These are phyloP conservation scores for Coleophora flavipennella DNA, from an alignment of 2,888 invertebrate genomes.

Conservation along the genomic window DNA sequence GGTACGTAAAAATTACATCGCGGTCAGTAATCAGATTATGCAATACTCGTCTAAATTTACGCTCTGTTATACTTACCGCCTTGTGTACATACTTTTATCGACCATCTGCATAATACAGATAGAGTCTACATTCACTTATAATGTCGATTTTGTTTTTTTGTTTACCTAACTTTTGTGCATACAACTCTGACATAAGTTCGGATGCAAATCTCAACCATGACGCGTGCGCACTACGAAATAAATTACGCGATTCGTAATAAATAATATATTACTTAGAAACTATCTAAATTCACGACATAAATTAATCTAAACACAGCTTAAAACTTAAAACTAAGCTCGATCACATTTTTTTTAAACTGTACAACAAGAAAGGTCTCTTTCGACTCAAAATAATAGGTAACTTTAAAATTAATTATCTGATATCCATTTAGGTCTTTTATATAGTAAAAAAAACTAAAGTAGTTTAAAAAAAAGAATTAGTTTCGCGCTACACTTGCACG, in stretches of 20 bases:
- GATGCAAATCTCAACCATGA: constrained; percentile 53
- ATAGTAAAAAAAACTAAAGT: not conserved
- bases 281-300: constrained; percentile 13
- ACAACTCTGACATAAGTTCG: constrained; percentile 62
- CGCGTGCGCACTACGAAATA: constrained; percentile 44
- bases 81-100: constrained; percentile 11
- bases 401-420: not conserved
- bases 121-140: constrained; percentile 53
- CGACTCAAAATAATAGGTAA: constrained; percentile 4
- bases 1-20: too few species aligned
- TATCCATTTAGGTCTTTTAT: not conserved
- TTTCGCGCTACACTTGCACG: constrained; percentile 41
- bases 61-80: constrained; percentile 29
- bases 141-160: constrained; percentile 62
- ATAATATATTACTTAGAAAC: constrained; percentile 25
- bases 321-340: constrained; percentile 46
- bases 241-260: constrained; percentile 39
- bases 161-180: constrained; percentile 58
- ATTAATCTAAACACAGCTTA: constrained; percentile 41
- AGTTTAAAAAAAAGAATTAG: constrained; percentile 17
- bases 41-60: constrained; percentile 13
- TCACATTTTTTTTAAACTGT: constrained; percentile 40
- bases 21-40: constrained; percentile 12
- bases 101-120: constrained; percentile 15
- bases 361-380: constrained; percentile 6